These are phyloP conservation scores for Hirundo rustica DNA, from an alignment of 2,797 vertebrate species.

Conservation along the genomic window DNA sequence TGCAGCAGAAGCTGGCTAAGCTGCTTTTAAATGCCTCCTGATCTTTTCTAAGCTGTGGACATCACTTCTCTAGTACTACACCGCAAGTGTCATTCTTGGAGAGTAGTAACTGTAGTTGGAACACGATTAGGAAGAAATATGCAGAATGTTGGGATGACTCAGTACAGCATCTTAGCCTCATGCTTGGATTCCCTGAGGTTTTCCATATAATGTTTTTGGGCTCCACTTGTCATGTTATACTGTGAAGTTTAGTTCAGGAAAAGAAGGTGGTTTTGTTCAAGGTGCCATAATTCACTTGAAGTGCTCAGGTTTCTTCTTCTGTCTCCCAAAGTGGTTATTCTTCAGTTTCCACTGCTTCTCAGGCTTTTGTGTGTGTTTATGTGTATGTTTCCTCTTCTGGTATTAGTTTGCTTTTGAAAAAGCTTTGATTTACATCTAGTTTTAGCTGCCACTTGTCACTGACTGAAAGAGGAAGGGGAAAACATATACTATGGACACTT, in stretches of 20 bases:
- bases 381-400: background rate
- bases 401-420: background rate
- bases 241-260: background rate
- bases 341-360: background rate
- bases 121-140: background rate
- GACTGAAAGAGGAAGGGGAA: background rate
- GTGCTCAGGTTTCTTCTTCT: background rate
- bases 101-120: background rate
- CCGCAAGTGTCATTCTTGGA: background rate
- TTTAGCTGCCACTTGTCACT: background rate
- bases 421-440: background rate
- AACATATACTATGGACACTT: background rate
- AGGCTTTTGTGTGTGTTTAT: background rate
- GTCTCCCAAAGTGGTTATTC: background rate
- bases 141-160: background rate
- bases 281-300: background rate
- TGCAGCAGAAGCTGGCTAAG: background rate
- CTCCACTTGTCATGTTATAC: background rate
- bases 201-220: background rate
- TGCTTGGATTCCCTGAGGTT: background rate
- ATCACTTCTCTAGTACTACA: background rate
- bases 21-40: background rate
- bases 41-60: background rate
- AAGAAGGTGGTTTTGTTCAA: background rate
- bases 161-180: background rate